Evolutionary conservation across 2,888 invertebrate species (phyloP).

Genomic region (Linnaemya vulpina): DNA sequence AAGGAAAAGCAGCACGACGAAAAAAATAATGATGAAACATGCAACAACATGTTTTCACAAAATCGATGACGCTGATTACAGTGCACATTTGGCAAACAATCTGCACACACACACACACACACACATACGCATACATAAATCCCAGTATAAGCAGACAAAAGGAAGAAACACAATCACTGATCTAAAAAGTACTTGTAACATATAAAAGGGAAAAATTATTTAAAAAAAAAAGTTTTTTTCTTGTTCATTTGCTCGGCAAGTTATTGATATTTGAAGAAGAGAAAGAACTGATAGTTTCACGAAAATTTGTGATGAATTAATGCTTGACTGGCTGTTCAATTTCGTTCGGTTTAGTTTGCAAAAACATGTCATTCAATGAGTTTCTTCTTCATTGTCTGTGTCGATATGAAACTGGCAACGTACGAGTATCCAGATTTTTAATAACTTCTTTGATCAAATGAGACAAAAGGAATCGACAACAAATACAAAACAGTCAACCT

Average conservation of each 20-base stretch:
- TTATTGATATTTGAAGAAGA: slow-evolving; percentile 46
- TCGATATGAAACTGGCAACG: neutral
- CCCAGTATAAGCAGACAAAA: neutral
- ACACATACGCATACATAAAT: neutral
- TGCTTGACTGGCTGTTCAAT: slow-evolving; percentile 29
- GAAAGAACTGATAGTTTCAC: slow-evolving; percentile 22
- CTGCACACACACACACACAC: slow-evolving; percentile 1
- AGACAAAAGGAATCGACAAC: neutral
- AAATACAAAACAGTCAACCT: neutral
- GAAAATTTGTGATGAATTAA: slow-evolving; percentile 30
- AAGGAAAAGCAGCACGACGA: neutral
- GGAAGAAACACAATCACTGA: slow-evolving; percentile 7
- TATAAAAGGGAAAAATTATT: slow-evolving; percentile 10
- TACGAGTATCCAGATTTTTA: slow-evolving; percentile 20
- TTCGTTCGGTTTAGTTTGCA: slow-evolving; percentile 25
- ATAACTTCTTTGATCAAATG: slow-evolving; percentile 44
- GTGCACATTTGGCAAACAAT: slow-evolving; percentile 57
- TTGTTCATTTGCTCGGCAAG: neutral
- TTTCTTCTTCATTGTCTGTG: neutral
- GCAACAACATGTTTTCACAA: slow-evolving; percentile 13
- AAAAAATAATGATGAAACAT: slow-evolving; percentile 23
- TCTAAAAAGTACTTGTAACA: slow-evolving; percentile 24
- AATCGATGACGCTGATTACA: slow-evolving; percentile 66
- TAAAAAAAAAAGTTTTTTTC: no score
- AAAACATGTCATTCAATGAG: slow-evolving; percentile 38